Evolutionary conservation across 2,113 vertebrate species (phyloP).

Genomic region (Hemiprocne comata): DNA sequence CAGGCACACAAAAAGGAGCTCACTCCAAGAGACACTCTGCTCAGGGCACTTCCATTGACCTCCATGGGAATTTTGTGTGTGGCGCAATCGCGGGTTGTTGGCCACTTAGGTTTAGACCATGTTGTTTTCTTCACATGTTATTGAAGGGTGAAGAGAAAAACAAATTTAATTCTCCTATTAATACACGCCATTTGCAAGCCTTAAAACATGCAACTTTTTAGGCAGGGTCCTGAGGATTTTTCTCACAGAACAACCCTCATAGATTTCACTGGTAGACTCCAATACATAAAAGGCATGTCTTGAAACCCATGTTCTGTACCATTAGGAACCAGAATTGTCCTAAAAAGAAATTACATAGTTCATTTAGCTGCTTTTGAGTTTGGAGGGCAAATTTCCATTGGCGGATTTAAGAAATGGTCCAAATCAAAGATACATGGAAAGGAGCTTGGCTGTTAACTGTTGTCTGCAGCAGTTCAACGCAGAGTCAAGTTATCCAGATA

Average conservation of each 20-base stretch:
- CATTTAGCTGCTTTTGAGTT: not conserved
- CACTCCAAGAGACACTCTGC: not conserved
- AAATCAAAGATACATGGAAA: not conserved
- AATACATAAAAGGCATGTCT: not conserved
- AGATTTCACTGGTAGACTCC: conserved; percentile 34
- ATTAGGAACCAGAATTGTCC: not conserved
- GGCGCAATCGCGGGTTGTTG: not conserved
- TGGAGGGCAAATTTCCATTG: not conserved
- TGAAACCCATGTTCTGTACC: not conserved
- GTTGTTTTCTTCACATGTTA: conserved; percentile 36
- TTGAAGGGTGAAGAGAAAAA: conserved; percentile 33
- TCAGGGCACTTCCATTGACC: conserved; percentile 49
- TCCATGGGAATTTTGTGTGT: conserved; percentile 47
- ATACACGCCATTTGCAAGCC: not conserved
- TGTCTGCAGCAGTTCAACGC: not conserved
- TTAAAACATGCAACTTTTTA: conserved; percentile 5
- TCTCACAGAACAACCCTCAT: not conserved
- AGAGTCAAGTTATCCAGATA: conserved; percentile 3
- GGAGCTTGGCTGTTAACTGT: not conserved
- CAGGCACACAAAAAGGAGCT: not conserved
- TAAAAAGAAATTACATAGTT: not conserved
- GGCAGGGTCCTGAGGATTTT: conserved; percentile 12
- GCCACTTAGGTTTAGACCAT: conserved; percentile 34
- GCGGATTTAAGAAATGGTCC: not conserved
- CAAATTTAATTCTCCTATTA: conserved; percentile 52